Evolutionary conservation across 1,140 invertebrate species (phyloP).

Genomic region (Cydia strobilella): DNA sequence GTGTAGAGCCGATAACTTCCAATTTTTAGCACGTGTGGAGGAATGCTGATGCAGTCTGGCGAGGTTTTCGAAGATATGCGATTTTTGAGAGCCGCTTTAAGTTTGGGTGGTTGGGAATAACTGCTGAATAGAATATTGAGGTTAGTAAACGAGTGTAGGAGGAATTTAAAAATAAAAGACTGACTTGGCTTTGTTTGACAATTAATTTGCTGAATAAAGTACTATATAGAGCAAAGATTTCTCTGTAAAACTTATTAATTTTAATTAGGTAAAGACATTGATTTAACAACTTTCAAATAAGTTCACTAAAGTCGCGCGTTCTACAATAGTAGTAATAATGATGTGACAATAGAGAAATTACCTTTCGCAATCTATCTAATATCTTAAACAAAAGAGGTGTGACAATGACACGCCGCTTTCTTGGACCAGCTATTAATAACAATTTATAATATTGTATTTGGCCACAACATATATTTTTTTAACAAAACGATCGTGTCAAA

Average conservation of each 20-base stretch:
- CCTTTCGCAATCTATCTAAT: slow-evolving; percentile 37
- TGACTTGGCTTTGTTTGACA: too few relatives aligned
- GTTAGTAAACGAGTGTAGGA: too few relatives aligned
- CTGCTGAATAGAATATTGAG: too few relatives aligned
- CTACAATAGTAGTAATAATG: not conserved
- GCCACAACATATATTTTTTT: too few relatives aligned
- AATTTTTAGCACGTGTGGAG: slow-evolving; percentile 24
- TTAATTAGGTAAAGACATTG: not conserved
- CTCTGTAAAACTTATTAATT: not conserved
- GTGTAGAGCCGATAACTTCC: not conserved
- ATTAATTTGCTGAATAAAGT: not conserved
- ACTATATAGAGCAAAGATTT: not conserved
- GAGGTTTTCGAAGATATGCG: not conserved
- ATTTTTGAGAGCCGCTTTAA: not conserved
- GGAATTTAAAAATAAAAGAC: too few relatives aligned
- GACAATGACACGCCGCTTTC: slow-evolving; percentile 33
- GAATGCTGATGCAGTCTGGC: slow-evolving; percentile 9
- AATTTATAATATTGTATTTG: slow-evolving; percentile 51
- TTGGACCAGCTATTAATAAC: slow-evolving; percentile 50
- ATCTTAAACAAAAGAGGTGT: slow-evolving; percentile 45
- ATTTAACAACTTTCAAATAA: not conserved
- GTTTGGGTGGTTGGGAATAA: too few relatives aligned
- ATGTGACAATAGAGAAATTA: slow-evolving; percentile 8
- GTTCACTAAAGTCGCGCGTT: not conserved
- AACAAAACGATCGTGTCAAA: too few relatives aligned